These are phyloP conservation scores for Oscheius sp. DNA, from an alignment of 2,888 invertebrate genomes.

Conservation along the genomic window DNA sequence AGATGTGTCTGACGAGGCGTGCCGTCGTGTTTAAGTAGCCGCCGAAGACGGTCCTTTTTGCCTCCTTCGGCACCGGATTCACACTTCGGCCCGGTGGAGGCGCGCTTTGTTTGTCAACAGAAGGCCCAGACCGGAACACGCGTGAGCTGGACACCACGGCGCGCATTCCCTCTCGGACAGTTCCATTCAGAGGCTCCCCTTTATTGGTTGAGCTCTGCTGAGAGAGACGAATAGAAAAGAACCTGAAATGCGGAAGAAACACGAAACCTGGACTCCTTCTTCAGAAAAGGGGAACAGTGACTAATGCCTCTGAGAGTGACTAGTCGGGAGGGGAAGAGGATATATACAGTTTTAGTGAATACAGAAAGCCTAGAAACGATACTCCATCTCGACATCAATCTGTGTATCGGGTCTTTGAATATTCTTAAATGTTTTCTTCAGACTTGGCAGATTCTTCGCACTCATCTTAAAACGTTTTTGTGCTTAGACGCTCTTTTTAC, in stretches of 20 bases:
- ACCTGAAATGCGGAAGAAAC: slow-evolving; percentile 9
- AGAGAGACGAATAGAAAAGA: not conserved
- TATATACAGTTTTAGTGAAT: too few relatives aligned
- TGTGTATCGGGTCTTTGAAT: not conserved
- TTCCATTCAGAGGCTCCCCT: not conserved
- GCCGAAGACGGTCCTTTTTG: slow-evolving; percentile 18
- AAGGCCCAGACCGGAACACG: slow-evolving; percentile 7
- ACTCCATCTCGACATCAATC: slow-evolving; percentile 5
- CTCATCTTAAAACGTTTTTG: slow-evolving; percentile 29
- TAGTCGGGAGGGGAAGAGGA: too few relatives aligned
- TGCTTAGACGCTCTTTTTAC: slow-evolving; percentile 7
- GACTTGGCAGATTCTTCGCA: slow-evolving; percentile 14
- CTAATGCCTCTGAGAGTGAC: too few relatives aligned
- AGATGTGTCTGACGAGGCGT: slow-evolving; percentile 3
- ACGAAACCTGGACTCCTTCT: not conserved
- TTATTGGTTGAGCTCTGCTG: slow-evolving; percentile 18
- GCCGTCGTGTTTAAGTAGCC: slow-evolving; percentile 19
- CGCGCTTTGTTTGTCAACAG: slow-evolving; percentile 35
- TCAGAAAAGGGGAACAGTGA: too few relatives aligned
- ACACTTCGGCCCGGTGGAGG: slow-evolving; percentile 10
- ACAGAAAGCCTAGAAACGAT: slow-evolving; percentile 7
- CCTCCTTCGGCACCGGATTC: slow-evolving; percentile 33
- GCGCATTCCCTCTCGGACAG: not conserved
- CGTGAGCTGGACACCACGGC: not conserved
- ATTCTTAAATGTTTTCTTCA: slow-evolving; percentile 33